Evolutionary conservation across 2,113 vertebrate species (phyloP).

Genomic region (Agelaius tricolor): DNA sequence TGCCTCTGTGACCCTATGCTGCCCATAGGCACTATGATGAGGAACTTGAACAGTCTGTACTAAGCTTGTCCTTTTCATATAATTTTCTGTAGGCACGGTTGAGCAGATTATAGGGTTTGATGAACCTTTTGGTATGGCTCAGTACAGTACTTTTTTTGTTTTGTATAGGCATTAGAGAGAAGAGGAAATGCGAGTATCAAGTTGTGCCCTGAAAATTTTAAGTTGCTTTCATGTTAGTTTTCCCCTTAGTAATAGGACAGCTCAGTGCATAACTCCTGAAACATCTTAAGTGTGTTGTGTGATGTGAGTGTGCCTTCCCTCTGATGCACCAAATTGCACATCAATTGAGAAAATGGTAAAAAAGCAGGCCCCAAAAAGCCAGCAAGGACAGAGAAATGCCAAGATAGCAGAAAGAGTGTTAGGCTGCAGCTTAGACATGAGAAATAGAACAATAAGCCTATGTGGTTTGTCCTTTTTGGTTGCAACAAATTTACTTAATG

Average conservation of each 20-base stretch:
- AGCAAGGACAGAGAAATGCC: too few species aligned
- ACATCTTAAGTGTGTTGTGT: neutral
- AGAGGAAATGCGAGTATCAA: neutral
- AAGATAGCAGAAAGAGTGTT: too few species aligned
- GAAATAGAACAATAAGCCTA: too few species aligned
- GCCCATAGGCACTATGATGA: neutral
- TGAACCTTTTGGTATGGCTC: neutral
- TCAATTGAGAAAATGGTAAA: too few species aligned
- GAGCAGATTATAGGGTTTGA: neutral
- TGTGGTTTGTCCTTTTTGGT: too few species aligned
- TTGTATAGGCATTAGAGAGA: neutral
- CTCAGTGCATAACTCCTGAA: neutral
- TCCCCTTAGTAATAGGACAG: neutral
- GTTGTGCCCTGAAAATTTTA: neutral
- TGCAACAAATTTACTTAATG: too few species aligned
- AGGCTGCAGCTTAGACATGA: too few species aligned
- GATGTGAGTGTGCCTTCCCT: neutral
- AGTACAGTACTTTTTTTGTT: neutral
- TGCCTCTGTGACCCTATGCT: neutral
- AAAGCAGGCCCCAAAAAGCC: too few species aligned
- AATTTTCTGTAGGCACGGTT: neutral
- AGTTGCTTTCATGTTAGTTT: neutral
- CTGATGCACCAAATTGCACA: neutral
- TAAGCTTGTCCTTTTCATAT: neutral
- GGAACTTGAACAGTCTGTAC: neutral